Conservation (phyloP, 2,888 invertebrate genomes). For the Pasiphila rectangulata region DNA sequence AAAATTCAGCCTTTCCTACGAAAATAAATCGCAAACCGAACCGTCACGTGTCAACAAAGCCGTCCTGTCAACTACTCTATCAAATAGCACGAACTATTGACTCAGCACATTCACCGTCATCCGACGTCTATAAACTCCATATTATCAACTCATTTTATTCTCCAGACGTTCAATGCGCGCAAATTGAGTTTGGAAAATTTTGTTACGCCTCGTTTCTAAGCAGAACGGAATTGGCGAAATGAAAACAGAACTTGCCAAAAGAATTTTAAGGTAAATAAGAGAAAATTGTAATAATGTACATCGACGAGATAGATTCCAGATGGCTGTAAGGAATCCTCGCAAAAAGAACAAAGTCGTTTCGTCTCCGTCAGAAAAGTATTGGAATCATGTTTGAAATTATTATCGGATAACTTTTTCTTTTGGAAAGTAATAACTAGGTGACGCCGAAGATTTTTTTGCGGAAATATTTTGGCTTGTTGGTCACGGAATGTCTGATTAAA, state of each 20-base stretch:
- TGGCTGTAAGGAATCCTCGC: conserved; percentile 45
- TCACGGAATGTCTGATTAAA: conserved; percentile 25
- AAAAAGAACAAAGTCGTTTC: conserved; percentile 49
- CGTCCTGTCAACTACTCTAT: conserved; percentile 24
- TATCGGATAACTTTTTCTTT: conserved; percentile 31
- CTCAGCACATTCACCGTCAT: conserved; percentile 20
- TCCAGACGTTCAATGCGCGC: conserved; percentile 58
- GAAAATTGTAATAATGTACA: conserved; percentile 57
- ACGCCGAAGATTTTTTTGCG: conserved; percentile 16
- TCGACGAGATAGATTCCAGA: conserved; percentile 55
- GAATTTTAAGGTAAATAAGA: conserved; percentile 51
- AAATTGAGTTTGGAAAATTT: conserved; percentile 56
- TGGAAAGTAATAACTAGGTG: conserved; percentile 30
- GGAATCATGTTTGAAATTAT: conserved; percentile 42
- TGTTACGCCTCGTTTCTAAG: conserved; percentile 55
- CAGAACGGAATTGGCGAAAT: conserved; percentile 34
- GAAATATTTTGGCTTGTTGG: conserved; percentile 23
- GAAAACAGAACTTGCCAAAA: conserved; percentile 53
- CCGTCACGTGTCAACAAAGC: conserved; percentile 21
- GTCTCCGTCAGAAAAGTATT: conserved; percentile 44
- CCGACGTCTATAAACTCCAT: conserved; percentile 30
- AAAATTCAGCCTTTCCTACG: conserved; percentile 50
- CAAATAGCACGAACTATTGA: conserved; percentile 22
- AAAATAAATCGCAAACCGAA: conserved; percentile 29
- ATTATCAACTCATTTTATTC: conserved; percentile 47